Evolutionary conservation across 2,797 vertebrate species (phyloP), one percentile per base, ranked within the genome.

Genomic region (Coreius guichenoti): DNA sequence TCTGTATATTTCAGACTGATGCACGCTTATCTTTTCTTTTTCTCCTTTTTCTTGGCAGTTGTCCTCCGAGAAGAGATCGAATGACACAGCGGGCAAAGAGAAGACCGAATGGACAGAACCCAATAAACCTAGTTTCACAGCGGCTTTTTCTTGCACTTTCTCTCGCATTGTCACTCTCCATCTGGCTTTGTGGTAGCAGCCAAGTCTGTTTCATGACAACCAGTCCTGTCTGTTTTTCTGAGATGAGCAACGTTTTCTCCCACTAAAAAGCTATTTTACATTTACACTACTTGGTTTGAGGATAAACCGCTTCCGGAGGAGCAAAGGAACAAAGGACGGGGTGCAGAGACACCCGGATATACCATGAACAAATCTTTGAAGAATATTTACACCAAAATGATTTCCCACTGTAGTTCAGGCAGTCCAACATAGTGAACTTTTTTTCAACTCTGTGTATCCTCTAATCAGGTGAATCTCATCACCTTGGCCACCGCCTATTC

Each of bases 371-470:
- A 33, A 26, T 78, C 29, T 29, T 36, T 84, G 80, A 84, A 81
- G 16, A 83, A 19, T n/a, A 21, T 76, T 80, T 78, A 1, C 81
- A 65, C 4, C 54, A 90, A 89, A 87, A 90, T 89, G 82, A 74
- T 89, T 88, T 82, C 45, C 54, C 87, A 86, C 11, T 84, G 29
- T 72, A 68, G 88, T 87, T 84, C 91, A 74, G 92, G 92, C 86
- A 94, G 91, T 90, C 94, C 95, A 87, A 95, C 95, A 80, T 96
- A 94, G 93, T 4, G 5, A 21, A 73, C 4, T 74, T 47, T 74
- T 47, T 2, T 56, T 65, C 16, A 47, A 2, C 58, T 56, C 29
- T 21, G 47, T 5, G 4, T 78, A 9, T 39, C 77, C 88, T 12
- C 3, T n/a, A 58, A n/a, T 80, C 16, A 33, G 87, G 83, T 72